Conservation (phyloP, 1,140 invertebrate species). For the Zaprionus gabonicus region DNA sequence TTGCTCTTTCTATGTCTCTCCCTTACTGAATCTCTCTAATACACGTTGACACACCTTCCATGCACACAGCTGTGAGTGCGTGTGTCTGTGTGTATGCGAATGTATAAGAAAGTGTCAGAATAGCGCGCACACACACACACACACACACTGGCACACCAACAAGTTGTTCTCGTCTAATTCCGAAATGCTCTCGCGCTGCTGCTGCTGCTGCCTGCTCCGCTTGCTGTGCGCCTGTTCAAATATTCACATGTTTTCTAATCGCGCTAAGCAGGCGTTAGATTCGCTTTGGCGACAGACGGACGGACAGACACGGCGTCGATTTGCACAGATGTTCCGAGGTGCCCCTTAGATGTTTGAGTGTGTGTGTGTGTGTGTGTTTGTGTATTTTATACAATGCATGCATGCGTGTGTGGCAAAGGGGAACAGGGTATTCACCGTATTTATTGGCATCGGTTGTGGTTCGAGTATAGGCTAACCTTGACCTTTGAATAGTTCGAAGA, state of each 20-base stretch:
- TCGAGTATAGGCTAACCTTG: too few species aligned
- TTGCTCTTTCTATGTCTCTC: constrained; percentile 1
- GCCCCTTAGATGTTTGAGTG: background rate
- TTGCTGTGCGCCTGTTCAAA: constrained; percentile 26
- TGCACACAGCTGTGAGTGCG: constrained; percentile 7
- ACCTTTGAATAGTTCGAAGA: too few species aligned
- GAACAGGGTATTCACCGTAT: background rate
- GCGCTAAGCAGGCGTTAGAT: constrained; percentile 33
- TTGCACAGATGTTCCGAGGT: constrained; percentile 5
- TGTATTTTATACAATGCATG: background rate
- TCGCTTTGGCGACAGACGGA: constrained; percentile 11
- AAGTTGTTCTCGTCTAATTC: constrained; percentile 6
- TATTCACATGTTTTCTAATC: constrained; percentile 47
- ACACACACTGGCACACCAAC: background rate
- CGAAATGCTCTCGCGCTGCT: constrained; percentile 11
- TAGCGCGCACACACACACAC: background rate
- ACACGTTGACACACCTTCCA: constrained; percentile 26
- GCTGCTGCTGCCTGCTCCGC: constrained; percentile 9
- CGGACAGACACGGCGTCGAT: background rate
- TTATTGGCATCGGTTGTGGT: background rate
- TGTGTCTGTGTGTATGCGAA: background rate
- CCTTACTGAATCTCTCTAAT: constrained; percentile 8
- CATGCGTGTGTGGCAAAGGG: background rate
- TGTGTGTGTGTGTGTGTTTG: background rate
- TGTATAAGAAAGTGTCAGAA: too few species aligned